These are phyloP conservation scores for Hemitrygon akajei DNA, from an alignment of 2,797 vertebrate genomes.

Conservation along the genomic window DNA sequence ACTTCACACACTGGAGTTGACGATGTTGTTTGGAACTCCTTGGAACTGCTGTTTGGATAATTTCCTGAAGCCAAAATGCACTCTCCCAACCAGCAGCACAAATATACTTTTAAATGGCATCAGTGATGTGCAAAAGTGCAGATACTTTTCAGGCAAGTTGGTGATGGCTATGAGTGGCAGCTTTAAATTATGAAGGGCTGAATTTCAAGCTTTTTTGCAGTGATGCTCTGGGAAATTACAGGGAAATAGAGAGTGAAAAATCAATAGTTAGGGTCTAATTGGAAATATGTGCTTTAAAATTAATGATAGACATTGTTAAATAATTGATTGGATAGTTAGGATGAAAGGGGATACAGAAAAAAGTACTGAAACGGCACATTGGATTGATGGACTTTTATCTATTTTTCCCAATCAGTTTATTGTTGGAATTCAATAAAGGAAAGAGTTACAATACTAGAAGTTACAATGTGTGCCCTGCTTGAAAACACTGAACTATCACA, in stretches of 20 bases:
- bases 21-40: too few relatives aligned
- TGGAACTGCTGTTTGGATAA: background rate
- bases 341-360: background rate
- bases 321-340: background rate
- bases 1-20: background rate
- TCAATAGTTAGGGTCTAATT: background rate
- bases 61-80: background rate
- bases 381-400: background rate
- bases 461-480: background rate
- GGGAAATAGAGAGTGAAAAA: background rate
- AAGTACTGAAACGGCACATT: background rate
- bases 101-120: background rate
- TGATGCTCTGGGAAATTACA: background rate
- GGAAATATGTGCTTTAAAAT: background rate
- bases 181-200: background rate
- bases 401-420: background rate
- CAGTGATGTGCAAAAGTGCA: too few relatives aligned
- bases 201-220: background rate
- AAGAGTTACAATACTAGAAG: background rate
- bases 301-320: background rate
- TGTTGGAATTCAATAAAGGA: background rate
- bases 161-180: background rate
- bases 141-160: background rate
- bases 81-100: background rate
- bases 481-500: background rate